These are phyloP conservation scores for Dendrocopos noguchii DNA, from an alignment of 2,113 vertebrate species.

Conservation along the genomic window DNA sequence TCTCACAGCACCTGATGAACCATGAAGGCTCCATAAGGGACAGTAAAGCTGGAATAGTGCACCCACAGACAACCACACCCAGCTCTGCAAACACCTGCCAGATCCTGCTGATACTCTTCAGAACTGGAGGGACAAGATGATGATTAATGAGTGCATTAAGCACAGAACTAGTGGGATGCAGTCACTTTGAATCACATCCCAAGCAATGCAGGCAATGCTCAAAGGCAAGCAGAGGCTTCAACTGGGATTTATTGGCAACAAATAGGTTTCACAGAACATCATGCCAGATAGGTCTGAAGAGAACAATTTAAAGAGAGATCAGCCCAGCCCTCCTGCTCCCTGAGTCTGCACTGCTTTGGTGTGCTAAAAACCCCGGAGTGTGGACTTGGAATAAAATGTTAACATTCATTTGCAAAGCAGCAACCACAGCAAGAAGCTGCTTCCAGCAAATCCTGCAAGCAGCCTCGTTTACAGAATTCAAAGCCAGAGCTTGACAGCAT, in stretches of 20 bases:
- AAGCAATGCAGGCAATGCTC: background rate
- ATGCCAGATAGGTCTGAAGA: background rate
- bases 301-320: background rate
- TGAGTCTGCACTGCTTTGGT: background rate
- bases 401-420: background rate
- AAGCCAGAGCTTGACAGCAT: background rate
- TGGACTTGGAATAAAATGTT: background rate
- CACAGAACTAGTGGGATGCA: background rate
- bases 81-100: background rate
- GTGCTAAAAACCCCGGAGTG: background rate
- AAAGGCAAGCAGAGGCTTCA: rapidly evolving
- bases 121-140: background rate
- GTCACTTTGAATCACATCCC: background rate
- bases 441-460: background rate
- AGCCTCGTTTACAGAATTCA: background rate
- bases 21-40: background rate
- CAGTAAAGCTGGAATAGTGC: background rate
- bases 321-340: background rate
- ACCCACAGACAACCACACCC: background rate
- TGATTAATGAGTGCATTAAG: background rate
- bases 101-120: background rate
- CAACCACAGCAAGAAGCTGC: rapidly evolving
- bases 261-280: background rate
- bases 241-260: background rate
- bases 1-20: background rate